These are phyloP conservation scores for Ophion slaviceki DNA, from an alignment of 2,888 invertebrate species.

Conservation along the genomic window DNA sequence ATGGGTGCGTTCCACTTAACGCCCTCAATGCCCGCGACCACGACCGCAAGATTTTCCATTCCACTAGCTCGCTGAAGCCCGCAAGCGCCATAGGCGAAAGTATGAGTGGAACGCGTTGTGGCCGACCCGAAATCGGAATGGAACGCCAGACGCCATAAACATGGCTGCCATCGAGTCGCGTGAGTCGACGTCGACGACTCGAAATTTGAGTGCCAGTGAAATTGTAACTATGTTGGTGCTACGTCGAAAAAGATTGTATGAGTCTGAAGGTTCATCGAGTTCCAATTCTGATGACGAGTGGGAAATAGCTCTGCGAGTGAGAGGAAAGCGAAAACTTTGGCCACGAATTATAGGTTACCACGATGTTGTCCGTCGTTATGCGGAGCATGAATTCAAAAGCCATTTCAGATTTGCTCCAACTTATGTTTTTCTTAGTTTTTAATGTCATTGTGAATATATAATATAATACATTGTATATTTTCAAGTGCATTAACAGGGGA, in stretches of 20 bases:
- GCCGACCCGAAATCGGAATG: too few species aligned
- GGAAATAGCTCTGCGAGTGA: not conserved
- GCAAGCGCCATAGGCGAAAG: not conserved
- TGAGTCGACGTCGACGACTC: too few species aligned
- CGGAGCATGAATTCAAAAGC: slow-evolving; percentile 5
- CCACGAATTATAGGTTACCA: slow-evolving; percentile 3
- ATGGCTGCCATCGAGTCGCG: too few species aligned
- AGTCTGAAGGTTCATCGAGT: too few species aligned
- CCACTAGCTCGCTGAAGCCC: not conserved
- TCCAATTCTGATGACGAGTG: too few species aligned
- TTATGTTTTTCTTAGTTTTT: not conserved
- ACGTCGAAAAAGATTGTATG: too few species aligned
- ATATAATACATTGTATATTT: not conserved
- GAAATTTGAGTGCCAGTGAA: too few species aligned
- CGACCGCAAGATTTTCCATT: too few species aligned
- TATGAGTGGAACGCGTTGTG: not conserved
- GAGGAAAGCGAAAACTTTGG: slow-evolving; percentile 7
- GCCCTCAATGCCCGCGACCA: too few species aligned
- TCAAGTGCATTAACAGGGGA: not conserved
- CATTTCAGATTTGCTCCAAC: not conserved
- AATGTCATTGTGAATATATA: slow-evolving; percentile 3
- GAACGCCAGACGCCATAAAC: too few species aligned
- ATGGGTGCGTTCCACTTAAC: too few species aligned
- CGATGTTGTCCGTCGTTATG: slow-evolving; percentile 3
- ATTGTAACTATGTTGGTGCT: too few species aligned